Evolutionary conservation across 2,113 vertebrate genomes (phyloP), one percentile per base, ranked within the genome.

Genomic region (Eublepharis macularius): DNA sequence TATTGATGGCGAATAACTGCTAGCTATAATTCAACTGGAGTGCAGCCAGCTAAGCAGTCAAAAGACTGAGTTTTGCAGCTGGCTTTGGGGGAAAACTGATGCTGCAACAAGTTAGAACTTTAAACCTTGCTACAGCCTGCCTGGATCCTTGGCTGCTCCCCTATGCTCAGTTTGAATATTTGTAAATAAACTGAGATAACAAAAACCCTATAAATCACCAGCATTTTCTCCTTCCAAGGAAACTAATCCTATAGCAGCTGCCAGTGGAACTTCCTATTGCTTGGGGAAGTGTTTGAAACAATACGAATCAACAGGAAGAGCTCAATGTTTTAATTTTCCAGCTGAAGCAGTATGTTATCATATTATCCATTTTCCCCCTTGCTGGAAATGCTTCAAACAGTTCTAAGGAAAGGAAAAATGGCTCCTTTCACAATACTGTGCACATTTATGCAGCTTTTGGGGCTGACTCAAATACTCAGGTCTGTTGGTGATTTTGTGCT

Each of bases 401-500:
- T 73, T 73, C 39, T 19, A 83, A 75, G 17, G 10, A 49, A 80
- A 80, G 24, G 69, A 49, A 86, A 85, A 80, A 45, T 36, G 60
- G 26, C 26, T 63, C 60, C 26, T 63, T 26, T 26, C 60, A 63
- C 2, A 47, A 54, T 39, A 10, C 39, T n/a, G 17, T 13, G 1
- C 8, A 26, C 72, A n/a, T 36, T 63, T 39, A 36, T 57, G 32
- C 54, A 78, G 87, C 34, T 54, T 84, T 32, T 34, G 0, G 0
- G 41, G 49, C 84, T 83, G 72, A 16, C 36, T n/a, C 68, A 66
- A 86, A 41, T 43, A 76, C 16, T 16, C 1, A 60, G 86, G 54
- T 80, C 82, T 60, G 73, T 43, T 75, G 82, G 74, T 86, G 68
- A 12, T 7, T 81, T 90, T 81, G 80, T 76, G 74, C 14, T 75